These are phyloP conservation scores for Cepphus grylle DNA, from an alignment of 2,113 vertebrate species.

Conservation along the genomic window DNA sequence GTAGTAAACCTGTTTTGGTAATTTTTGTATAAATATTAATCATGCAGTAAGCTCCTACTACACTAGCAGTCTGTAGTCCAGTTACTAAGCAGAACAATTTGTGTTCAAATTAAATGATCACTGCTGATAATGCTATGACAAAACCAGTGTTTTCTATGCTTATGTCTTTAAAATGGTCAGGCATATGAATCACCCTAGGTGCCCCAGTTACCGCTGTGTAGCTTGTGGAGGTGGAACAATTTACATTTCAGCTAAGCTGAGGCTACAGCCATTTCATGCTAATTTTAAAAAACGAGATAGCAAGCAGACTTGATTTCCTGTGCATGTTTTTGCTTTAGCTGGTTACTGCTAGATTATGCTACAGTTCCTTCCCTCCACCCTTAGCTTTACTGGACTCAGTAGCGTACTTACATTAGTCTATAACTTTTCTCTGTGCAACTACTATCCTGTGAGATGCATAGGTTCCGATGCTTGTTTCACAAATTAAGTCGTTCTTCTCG, in stretches of 20 bases:
- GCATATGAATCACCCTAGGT: neutral
- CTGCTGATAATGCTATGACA: neutral
- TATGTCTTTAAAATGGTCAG: neutral
- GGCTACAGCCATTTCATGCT: neutral
- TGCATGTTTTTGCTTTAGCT: neutral
- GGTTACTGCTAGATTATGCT: neutral
- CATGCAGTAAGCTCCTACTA: neutral
- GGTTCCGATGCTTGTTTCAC: neutral
- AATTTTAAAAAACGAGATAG: neutral
- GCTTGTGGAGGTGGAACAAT: neutral
- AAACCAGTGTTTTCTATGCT: neutral
- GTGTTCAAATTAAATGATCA: neutral
- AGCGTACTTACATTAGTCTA: accelerated
- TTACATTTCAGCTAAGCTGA: neutral
- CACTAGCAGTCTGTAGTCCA: neutral
- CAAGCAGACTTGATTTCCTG: neutral
- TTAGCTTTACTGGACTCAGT: neutral
- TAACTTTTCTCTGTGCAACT: neutral
- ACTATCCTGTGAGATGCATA: neutral
- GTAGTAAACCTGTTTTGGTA: neutral
- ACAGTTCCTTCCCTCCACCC: accelerated
- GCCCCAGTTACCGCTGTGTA: neutral
- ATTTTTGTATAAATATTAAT: neutral
- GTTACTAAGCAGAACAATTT: neutral
- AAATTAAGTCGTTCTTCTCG: neutral